A percentile compares a stretch with the other conserved stretches of the same genome.
These are phyloP conservation scores for Mylabris sibirica DNA, from an alignment of 2,888 invertebrate genomes.

Conservation along the genomic window DNA sequence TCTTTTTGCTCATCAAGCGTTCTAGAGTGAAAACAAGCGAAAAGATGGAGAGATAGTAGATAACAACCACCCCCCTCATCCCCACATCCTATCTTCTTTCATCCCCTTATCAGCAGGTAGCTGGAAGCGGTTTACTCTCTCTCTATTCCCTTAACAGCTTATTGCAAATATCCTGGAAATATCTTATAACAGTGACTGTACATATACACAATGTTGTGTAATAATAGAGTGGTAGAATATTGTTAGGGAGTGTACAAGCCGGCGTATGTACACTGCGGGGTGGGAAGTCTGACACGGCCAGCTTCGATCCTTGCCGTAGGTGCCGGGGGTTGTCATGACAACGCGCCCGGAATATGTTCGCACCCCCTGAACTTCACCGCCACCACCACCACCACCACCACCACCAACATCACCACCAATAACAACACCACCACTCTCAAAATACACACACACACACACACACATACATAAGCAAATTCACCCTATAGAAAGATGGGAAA, in stretches of 20 bases:
- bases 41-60: background rate
- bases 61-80: background rate
- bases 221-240: constrained; percentile 46
- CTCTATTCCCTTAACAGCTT: constrained; percentile 3
- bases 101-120: too few species aligned
- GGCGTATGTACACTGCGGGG: constrained; percentile 62
- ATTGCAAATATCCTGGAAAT: constrained; percentile 7
- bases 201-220: constrained; percentile 31
- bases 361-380: constrained; percentile 37
- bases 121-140: background rate
- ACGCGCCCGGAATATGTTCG: constrained; percentile 48
- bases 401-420: background rate
- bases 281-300: constrained; percentile 62
- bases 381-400: constrained; percentile 12
- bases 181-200: background rate
- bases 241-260: constrained; percentile 56
- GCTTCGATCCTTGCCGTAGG: constrained; percentile 61
- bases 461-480: background rate
- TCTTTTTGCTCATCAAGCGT: background rate
- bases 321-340: constrained; percentile 57
- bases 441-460: background rate
- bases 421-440: background rate
- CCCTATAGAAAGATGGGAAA: background rate
- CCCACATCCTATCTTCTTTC: too few species aligned
- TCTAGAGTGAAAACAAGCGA: background rate